Evolutionary conservation across 2,797 vertebrate species (phyloP), one percentile per base, ranked within the genome.

Genomic region (Anguilla anguilla): DNA sequence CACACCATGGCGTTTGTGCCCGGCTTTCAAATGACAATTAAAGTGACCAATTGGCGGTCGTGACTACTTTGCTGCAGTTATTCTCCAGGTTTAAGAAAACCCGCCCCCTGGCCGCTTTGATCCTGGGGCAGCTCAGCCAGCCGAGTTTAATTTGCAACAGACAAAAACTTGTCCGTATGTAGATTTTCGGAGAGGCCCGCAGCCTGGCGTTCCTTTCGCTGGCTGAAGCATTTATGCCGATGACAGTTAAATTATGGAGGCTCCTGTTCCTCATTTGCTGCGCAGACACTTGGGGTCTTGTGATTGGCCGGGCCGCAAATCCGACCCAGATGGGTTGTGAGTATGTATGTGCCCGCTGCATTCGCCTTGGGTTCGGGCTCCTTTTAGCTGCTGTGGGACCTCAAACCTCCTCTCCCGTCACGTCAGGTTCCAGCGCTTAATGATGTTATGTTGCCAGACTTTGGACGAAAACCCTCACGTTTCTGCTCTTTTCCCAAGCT

Each of bases 201-300:
- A 91, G 91, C 92, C 94, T 90, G 89, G 91, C 92, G 94, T 93
- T 94, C 93, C 93, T 87, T 89, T 67, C 90, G 94, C 94, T 93
- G 93, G 94, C 95, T 95, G 94, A 94, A 92, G 92, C 94, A 94
- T 94, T 96, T 96, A 94, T 93, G 94, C 95, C 90, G 95, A 97
- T 97, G 97, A 97, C 97, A 97, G 97, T 97, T 97, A 97, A 97
- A 97, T 97, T 94, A 95, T 96, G 53, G 87, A 92, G 90, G 92
- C 94, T 95, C 97, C 97, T 98, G 97, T 96, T 97, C 95, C 92
- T 97, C 95, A 97, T 98, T 97, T 97, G 95, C 96, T 96, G 95
- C 95, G 94, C 93, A 96, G 96, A 94, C 94, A 93, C 91, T 88
- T 91, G 95, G 95, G 95, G 96, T 97, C 95, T 95, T 95, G 95